Percentiles rank a stretch among this genome's conserved stretches.
These are phyloP conservation scores for Drosophila quadrilineata DNA, from an alignment of 1,140 invertebrate species.

Conservation along the genomic window DNA sequence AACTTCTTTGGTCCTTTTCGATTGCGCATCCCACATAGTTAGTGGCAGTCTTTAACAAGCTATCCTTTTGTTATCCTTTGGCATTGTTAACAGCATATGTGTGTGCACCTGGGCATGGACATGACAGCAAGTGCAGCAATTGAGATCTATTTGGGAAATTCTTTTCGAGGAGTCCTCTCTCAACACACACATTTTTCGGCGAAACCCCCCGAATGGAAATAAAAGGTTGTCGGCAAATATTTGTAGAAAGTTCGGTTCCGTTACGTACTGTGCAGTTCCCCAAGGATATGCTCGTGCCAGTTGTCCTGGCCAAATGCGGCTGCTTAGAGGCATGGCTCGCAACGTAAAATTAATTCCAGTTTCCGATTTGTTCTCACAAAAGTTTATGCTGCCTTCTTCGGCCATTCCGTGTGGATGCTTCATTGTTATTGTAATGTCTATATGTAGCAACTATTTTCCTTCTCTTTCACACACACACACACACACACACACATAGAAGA, in stretches of 20 bases:
- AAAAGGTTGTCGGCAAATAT: constrained; percentile 38
- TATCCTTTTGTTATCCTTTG: constrained; percentile 15
- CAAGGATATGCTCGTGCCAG: too few relatives aligned
- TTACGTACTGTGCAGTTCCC: background rate
- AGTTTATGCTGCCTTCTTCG: constrained; percentile 29
- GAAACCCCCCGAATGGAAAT: too few relatives aligned
- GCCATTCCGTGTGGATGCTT: constrained; percentile 29
- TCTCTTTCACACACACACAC: constrained; percentile 10
- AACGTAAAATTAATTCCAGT: constrained; percentile 47
- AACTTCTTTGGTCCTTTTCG: background rate
- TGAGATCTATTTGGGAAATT: constrained; percentile 16
- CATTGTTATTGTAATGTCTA: constrained; percentile 72
- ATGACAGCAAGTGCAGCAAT: constrained; percentile 16
- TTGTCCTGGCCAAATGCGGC: constrained; percentile 12
- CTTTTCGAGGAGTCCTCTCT: too few relatives aligned
- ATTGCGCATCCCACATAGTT: background rate
- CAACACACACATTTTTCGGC: too few relatives aligned
- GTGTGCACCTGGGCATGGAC: background rate
- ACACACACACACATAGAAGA: background rate
- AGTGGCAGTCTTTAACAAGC: constrained; percentile 1
- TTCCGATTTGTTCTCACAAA: constrained; percentile 29
- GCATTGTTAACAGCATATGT: background rate
- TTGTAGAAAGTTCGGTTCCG: constrained; percentile 30
- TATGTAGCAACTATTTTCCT: constrained; percentile 6
- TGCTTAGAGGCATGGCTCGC: too few relatives aligned